Conservation (phyloP, 2,797 vertebrate species). For the Rallus crepitans region DNA sequence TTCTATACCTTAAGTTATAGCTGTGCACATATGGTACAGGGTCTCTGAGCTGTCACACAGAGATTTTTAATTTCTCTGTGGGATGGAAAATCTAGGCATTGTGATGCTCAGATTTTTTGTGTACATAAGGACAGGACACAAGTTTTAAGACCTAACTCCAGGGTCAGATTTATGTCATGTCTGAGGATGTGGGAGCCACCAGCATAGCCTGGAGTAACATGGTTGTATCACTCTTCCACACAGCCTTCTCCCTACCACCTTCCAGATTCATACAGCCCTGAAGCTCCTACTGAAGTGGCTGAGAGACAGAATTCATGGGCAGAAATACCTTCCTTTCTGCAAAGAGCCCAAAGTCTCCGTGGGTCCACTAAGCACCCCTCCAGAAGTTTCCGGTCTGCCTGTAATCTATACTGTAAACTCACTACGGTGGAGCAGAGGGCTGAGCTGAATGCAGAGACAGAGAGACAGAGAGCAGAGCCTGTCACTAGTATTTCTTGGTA, state of each 20-base stretch:
- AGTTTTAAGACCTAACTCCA: not conserved
- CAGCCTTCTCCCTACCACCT: not conserved
- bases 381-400: not conserved
- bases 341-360: not conserved
- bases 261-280: not conserved
- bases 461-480: not conserved
- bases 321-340: not conserved
- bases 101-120: not conserved
- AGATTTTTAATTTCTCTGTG: not conserved
- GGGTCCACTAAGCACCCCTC: not conserved
- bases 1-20: not conserved
- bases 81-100: not conserved
- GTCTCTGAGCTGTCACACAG: not conserved
- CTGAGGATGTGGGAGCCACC: not conserved
- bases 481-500: not conserved
- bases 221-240: not conserved
- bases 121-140: accelerated
- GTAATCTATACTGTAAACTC: not conserved
- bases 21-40: not conserved
- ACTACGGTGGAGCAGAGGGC: not conserved
- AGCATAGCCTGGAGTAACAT: not conserved
- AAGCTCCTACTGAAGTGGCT: not conserved
- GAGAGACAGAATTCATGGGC: not conserved
- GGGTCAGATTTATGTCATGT: not conserved
- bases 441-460: not conserved